phyloP scores from a whole-genome alignment of 2,888 invertebrate genomes.

The Caenorhabditis auriculariae region DNA sequence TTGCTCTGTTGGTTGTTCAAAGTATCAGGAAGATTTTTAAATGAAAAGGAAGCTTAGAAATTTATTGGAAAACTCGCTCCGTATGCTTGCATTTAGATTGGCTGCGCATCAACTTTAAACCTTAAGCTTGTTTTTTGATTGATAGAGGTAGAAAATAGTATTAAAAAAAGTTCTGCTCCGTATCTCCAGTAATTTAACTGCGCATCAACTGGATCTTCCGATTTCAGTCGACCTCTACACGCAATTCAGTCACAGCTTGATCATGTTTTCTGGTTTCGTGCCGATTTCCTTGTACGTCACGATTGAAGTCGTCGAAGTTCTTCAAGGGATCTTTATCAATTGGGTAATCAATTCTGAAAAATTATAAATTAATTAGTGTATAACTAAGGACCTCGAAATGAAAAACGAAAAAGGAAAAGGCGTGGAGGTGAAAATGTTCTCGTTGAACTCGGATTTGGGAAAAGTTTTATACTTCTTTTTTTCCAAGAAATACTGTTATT shows the following conservation, averaged over 20 bases:
- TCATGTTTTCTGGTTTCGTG: conserved; percentile 90
- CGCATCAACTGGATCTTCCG: neutral
- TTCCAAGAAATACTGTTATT: too few species aligned
- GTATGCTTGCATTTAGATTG: too few species aligned
- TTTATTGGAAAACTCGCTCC: too few species aligned
- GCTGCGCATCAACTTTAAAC: too few species aligned
- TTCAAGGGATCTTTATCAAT: conserved; percentile 77
- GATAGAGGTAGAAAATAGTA: too few species aligned
- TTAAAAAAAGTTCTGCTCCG: too few species aligned
- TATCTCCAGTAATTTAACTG: too few species aligned
- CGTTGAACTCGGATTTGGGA: conserved; percentile 93
- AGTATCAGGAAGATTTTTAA: too few species aligned
- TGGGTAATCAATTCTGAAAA: neutral
- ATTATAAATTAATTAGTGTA: neutral
- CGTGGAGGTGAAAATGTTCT: conserved; percentile 91
- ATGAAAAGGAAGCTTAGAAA: too few species aligned
- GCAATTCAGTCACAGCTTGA: conserved; percentile 85
- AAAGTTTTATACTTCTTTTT: too few species aligned
- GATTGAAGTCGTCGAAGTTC: conserved; percentile 90
- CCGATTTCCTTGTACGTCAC: conserved; percentile 98
- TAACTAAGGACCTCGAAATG: conserved; percentile 86
- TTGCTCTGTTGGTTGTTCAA: too few species aligned
- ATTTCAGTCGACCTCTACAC: conserved; percentile 8
- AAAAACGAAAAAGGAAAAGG: conserved; percentile 81
- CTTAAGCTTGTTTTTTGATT: too few species aligned